These are phyloP conservation scores for Chrysotoxum bicinctum DNA, from an alignment of 2,888 invertebrate species.

Conservation along the genomic window DNA sequence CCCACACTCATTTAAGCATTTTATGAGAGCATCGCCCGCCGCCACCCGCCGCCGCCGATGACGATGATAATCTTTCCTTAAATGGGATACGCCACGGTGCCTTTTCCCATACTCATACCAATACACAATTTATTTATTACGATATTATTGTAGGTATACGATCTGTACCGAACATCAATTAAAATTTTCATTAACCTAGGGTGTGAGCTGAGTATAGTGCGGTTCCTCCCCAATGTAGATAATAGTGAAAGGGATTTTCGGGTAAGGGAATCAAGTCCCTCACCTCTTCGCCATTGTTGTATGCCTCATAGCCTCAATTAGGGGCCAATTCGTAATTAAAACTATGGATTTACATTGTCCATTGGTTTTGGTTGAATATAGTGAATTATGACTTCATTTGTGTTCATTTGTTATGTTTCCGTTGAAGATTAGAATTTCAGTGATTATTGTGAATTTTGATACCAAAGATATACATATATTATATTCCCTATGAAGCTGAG, in stretches of 20 bases:
- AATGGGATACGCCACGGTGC: neutral
- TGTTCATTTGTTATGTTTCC: constrained; percentile 36
- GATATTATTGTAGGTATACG: neutral
- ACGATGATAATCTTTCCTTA: constrained; percentile 14
- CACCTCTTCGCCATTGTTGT: neutral
- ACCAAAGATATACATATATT: neutral
- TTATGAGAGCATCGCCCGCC: neutral
- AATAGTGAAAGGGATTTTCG: neutral
- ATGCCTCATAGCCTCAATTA: neutral
- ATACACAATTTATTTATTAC: neutral
- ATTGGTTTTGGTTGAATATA: constrained; percentile 18
- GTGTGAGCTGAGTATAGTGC: neutral
- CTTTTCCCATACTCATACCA: neutral
- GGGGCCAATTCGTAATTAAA: constrained; percentile 50
- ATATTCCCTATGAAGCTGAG: neutral
- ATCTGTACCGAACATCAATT: constrained; percentile 14
- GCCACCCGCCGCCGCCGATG: neutral
- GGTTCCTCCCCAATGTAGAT: neutral
- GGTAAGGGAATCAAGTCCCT: neutral
- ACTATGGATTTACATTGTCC: constrained; percentile 56
- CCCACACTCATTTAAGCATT: neutral
- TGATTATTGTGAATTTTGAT: neutral
- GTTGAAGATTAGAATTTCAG: neutral
- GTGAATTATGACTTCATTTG: constrained; percentile 58
- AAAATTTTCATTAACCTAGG: constrained; percentile 18